Evolutionary conservation across 2,113 vertebrate species (phyloP).

Genomic region (Numida meleagris): DNA sequence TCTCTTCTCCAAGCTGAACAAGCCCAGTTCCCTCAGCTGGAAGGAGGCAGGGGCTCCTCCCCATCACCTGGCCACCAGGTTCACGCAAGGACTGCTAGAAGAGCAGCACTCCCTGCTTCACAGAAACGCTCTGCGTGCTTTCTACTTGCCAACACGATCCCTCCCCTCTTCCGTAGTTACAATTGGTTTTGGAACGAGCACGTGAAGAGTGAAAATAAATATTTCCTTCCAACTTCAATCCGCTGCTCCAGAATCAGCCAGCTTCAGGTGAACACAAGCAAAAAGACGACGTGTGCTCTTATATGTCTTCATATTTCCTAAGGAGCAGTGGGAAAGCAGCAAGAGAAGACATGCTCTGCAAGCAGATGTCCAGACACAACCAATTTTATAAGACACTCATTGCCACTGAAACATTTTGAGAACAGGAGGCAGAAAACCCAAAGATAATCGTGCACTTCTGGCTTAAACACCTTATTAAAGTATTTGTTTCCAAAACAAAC

Average conservation of each 20-base stretch:
- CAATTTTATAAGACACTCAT: neutral
- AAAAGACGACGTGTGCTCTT: too few relatives aligned
- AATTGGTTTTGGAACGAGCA: neutral
- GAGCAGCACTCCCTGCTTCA: neutral
- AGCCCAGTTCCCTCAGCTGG: too few relatives aligned
- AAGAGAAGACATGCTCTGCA: neutral
- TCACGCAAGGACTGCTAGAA: too few relatives aligned
- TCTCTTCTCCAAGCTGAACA: too few relatives aligned
- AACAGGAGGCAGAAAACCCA: neutral
- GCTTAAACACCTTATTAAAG: neutral
- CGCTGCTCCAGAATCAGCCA: neutral
- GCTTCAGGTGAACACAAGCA: neutral
- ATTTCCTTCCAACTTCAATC: neutral
- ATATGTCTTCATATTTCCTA: neutral
- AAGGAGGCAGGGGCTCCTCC: neutral
- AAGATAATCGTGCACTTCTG: neutral
- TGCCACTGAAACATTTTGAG: neutral
- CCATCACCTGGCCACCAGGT: neutral
- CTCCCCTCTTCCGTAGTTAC: neutral
- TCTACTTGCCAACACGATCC: too few relatives aligned
- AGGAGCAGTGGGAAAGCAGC: neutral
- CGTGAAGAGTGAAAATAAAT: neutral
- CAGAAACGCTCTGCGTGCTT: neutral
- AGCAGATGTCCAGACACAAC: neutral
- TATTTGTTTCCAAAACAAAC: neutral